Conservation (phyloP, 2,888 invertebrate species). For the Maniola hyperantus region DNA sequence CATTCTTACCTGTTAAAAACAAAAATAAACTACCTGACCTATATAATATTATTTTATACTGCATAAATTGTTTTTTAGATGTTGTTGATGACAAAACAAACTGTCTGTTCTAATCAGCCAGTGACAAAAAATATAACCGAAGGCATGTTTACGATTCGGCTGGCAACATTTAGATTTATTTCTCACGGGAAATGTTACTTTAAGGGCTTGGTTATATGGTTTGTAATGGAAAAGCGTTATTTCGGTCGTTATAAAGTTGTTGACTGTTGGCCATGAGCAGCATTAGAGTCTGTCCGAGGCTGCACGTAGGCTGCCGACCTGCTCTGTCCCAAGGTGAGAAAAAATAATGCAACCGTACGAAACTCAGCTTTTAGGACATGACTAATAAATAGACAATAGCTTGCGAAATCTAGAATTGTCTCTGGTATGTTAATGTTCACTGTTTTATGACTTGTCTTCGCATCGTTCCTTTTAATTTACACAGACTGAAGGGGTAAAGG, state of each 20-base stretch:
- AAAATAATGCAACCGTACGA: slow-evolving; percentile 61
- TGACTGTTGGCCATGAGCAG: slow-evolving; percentile 61
- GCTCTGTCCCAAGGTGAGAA: slow-evolving; percentile 49
- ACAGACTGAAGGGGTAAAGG: neutral
- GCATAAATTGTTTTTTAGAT: slow-evolving; percentile 44
- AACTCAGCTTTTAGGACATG: slow-evolving; percentile 65
- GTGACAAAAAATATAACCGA: slow-evolving; percentile 38
- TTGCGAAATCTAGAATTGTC: slow-evolving; percentile 49
- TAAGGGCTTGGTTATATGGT: slow-evolving; percentile 21
- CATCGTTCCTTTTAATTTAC: slow-evolving; percentile 8
- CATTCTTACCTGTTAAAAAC: slow-evolving; percentile 5
- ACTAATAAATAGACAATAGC: slow-evolving; percentile 73
- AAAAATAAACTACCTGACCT: slow-evolving; percentile 23
- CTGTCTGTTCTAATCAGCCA: slow-evolving; percentile 41
- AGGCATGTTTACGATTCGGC: slow-evolving; percentile 40
- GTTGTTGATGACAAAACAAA: slow-evolving; percentile 46
- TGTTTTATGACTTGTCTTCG: neutral
- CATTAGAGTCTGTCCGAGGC: slow-evolving; percentile 69
- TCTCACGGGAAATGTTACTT: neutral
- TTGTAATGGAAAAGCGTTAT: slow-evolving; percentile 25
- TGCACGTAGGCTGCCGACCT: slow-evolving; percentile 62
- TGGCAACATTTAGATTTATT: slow-evolving; percentile 14
- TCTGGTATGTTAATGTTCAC: slow-evolving; percentile 25
- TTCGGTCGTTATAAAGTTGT: slow-evolving; percentile 54
- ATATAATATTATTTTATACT: slow-evolving; percentile 18